Percentiles rank a stretch among this genome's conserved stretches.
These are phyloP conservation scores for Macropus fuliginosus DNA, from an alignment of 2,797 vertebrate species.

Conservation along the genomic window DNA sequence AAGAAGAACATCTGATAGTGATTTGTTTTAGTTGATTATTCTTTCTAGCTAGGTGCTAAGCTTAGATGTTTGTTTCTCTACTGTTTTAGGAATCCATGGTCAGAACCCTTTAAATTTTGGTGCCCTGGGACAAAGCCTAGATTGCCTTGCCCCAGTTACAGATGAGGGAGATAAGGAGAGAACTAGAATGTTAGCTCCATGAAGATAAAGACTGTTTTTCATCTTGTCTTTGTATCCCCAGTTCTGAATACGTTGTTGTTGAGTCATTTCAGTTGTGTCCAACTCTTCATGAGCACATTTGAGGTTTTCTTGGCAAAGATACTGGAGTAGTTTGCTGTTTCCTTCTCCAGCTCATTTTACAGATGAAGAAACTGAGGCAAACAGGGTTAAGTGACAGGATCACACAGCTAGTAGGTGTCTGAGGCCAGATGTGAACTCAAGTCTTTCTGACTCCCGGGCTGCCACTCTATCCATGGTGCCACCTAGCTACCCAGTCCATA, in stretches of 20 bases:
- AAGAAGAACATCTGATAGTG: background rate
- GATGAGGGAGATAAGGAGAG: background rate
- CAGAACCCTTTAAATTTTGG: background rate
- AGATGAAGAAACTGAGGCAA: background rate
- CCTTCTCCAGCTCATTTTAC: background rate
- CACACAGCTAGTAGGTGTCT: background rate
- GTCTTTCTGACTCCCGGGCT: background rate
- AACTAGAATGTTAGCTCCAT: background rate
- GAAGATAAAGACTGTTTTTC: background rate
- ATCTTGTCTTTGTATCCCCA: background rate
- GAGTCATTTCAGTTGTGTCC: background rate
- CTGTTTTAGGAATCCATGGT: background rate
- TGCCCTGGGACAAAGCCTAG: background rate
- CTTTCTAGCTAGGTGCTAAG: background rate
- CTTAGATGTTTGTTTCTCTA: background rate
- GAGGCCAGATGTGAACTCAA: background rate
- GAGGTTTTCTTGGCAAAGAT: background rate
- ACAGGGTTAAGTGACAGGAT: background rate
- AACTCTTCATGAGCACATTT: background rate
- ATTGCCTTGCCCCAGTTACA: background rate
- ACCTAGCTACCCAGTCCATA: background rate
- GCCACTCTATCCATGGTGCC: background rate
- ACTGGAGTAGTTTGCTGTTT: background rate
- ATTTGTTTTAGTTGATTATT: background rate
- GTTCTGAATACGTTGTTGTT: background rate